Evolutionary conservation across 2,797 vertebrate species (phyloP).

Genomic region (Sebastes vulpes): DNA sequence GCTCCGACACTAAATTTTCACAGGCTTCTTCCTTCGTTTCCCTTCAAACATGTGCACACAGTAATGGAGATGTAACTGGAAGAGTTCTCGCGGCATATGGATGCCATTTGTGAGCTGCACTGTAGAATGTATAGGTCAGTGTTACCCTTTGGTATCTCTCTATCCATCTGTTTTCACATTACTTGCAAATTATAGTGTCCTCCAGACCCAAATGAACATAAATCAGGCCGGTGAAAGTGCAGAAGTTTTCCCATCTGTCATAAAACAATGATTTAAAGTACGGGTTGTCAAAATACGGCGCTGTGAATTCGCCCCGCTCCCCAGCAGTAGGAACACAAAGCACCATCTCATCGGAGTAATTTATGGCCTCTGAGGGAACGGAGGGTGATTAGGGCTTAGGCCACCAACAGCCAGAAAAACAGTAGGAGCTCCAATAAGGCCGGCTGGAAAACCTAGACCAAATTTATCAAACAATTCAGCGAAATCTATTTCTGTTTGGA

Average conservation of each 20-base stretch:
- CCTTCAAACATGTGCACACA: slow-evolving; percentile 14
- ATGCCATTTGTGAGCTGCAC: slow-evolving; percentile 93
- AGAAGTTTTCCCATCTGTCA: slow-evolving; percentile 97
- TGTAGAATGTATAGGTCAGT: slow-evolving; percentile 91
- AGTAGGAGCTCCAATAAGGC: slow-evolving; percentile 97
- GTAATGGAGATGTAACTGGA: slow-evolving; percentile 88
- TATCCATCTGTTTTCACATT: slow-evolving; percentile 99
- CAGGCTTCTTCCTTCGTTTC: slow-evolving; percentile 29
- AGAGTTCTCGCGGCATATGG: slow-evolving; percentile 91
- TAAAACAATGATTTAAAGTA: slow-evolving; percentile 99
- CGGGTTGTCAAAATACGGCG: slow-evolving; percentile 95
- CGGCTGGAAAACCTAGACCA: slow-evolving; percentile 95
- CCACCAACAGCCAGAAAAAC: slow-evolving; percentile 99
- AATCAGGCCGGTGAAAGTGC: slow-evolving; percentile 94
- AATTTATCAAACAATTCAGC: slow-evolving; percentile 96
- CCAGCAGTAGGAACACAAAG: slow-evolving; percentile 95
- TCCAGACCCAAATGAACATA: slow-evolving; percentile 97
- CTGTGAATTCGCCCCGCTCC: slow-evolving; percentile 92
- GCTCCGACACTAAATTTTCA: slow-evolving; percentile 41
- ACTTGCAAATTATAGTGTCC: slow-evolving; percentile 96
- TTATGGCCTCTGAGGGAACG: slow-evolving; percentile 97
- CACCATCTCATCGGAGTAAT: slow-evolving; percentile 96
- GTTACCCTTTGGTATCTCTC: slow-evolving; percentile 92
- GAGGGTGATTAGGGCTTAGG: slow-evolving; percentile 96
- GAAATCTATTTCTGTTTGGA: slow-evolving; percentile 99